Conservation (phyloP, 23 tunicate genomes). For the Ciona savignyi region DNA sequence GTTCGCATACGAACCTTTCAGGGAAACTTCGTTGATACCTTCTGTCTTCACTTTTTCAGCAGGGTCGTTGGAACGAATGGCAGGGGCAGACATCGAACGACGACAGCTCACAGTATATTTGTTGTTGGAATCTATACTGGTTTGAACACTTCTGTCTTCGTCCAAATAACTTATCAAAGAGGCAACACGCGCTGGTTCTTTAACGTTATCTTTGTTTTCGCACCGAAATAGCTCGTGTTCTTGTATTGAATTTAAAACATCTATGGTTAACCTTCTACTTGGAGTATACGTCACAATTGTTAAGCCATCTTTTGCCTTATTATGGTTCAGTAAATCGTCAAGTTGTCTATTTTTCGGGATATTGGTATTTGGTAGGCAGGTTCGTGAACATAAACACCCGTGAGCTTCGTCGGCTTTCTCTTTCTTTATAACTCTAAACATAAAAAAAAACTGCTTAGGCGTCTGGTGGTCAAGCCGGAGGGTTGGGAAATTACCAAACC, state of each 20-base stretch:
- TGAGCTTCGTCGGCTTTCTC: neutral
- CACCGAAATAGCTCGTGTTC: neutral
- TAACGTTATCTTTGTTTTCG: too few relatives aligned
- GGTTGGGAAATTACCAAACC: too few relatives aligned
- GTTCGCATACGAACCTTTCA: too few relatives aligned
- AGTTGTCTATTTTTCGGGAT: neutral
- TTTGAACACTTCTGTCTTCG: neutral
- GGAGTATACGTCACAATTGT: neutral
- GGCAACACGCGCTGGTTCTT: neutral
- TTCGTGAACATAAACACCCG: neutral
- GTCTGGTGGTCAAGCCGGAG: too few relatives aligned
- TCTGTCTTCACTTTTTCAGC: too few relatives aligned
- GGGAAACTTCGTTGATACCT: too few relatives aligned
- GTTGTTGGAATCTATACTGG: neutral
- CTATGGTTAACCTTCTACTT: neutral
- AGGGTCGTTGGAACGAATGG: neutral
- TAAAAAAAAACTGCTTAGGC: too few relatives aligned
- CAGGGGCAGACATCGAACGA: neutral
- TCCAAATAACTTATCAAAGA: neutral
- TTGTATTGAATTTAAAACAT: neutral
- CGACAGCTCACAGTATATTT: neutral
- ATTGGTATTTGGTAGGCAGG: too few relatives aligned
- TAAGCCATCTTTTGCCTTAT: neutral
- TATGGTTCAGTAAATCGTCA: neutral
- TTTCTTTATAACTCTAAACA: slow-evolving; percentile 3